Conservation (phyloP, 2,888 invertebrate genomes). For the Agonopterix subpropinquella region DNA sequence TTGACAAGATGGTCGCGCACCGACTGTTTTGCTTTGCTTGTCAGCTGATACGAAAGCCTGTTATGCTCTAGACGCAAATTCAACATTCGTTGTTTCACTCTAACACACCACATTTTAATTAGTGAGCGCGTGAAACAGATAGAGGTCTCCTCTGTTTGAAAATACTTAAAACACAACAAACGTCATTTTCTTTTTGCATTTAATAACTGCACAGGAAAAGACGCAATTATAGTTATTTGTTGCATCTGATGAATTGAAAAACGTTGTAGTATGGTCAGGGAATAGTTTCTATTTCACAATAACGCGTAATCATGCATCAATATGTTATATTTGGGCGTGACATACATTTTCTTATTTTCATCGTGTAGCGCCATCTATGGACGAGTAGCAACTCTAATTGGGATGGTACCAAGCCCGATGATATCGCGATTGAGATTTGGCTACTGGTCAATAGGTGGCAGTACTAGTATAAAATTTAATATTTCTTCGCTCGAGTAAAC, state of each 20-base stretch:
- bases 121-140: conserved; percentile 34
- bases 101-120: conserved; percentile 9
- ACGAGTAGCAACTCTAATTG: conserved; percentile 6
- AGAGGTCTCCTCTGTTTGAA: conserved; percentile 39
- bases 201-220: conserved; percentile 48
- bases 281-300: conserved; percentile 64
- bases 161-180: conserved; percentile 51
- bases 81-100: conserved; percentile 31
- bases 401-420: too few relatives aligned
- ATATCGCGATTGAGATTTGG: too few relatives aligned
- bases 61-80: conserved; percentile 46
- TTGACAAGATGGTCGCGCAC: conserved; percentile 78
- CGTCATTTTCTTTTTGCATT: conserved; percentile 64
- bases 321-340: conserved; percentile 59
- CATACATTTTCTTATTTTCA: conserved; percentile 20
- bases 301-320: conserved; percentile 40
- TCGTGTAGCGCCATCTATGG: conserved; percentile 44
- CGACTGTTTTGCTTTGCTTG: conserved; percentile 78
- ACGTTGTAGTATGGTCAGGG: conserved; percentile 28
- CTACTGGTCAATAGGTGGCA: too few relatives aligned
- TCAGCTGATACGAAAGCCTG: conserved; percentile 74
- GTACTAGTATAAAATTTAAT: too few relatives aligned
- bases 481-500: too few relatives aligned
- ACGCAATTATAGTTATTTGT: conserved; percentile 36
- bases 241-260: conserved; percentile 57